Base-by-base conservation (phyloP, 2,113 vertebrate species). In the Paedocypris sp. region DNA sequence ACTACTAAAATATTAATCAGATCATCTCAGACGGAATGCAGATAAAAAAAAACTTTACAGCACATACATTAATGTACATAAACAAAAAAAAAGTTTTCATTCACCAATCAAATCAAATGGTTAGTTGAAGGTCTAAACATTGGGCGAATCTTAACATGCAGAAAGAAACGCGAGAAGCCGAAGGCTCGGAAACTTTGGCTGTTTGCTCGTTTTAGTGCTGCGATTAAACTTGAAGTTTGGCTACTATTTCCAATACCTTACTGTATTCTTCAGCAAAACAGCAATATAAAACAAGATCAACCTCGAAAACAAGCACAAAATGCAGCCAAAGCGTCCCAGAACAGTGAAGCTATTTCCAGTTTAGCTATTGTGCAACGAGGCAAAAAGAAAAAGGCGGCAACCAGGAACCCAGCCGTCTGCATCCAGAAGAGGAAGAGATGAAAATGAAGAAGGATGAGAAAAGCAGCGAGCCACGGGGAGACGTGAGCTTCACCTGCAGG, bases 401-500 rank as follows among this genome's bases (percentile, higher is more conserved):
- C 38, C 26, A 58, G 23, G 41, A 58, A 43, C n/a, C 19, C 19
- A 41, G 29, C 25, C 19, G 45, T 29, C 19, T 51, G 25, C n/a
- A 47, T 51, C 52, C 25, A 45, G 11, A 32, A 33, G 18, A 19
- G 12, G 29, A 28, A 18, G 26, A 48, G 38, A 54, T 13, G 16
- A 35, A 49, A 45, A 31, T 19, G 16, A n/a, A 39, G 13, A 15
- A 41, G 51, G 18, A 39, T 22, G 4, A 39, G 22, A 31, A 31
- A 4, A 25, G 32, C 25, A 32, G 42, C 12, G 45, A 18, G 16
- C 11, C 45, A 50, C 16, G 7, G 51, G 41, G 79, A 88, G 87
- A 88, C 84, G 80, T 85, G 81, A 88, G 79, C 80, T 81, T 73
- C 75, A 82, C 82, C 82, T 82, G 79, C 61, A 88, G 79, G 83